Base-by-base conservation (phyloP, 2,797 vertebrate genomes). In the Acrocephalus scirpaceus region DNA sequence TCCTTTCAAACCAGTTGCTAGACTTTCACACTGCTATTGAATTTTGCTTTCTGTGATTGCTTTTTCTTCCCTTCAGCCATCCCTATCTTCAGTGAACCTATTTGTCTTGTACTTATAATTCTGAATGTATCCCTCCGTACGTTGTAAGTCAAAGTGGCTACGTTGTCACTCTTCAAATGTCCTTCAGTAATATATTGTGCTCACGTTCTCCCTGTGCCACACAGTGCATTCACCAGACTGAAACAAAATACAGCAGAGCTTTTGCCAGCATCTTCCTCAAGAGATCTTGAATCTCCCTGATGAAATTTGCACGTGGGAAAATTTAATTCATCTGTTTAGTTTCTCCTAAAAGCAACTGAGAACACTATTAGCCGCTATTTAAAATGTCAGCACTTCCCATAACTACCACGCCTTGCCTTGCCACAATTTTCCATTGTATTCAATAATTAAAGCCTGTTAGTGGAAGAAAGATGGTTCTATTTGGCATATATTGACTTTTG, bases 51-150 rank as follows among this genome's bases (percentile, higher is more conserved):
- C 78, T 90, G 19, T 92, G 69, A 83, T 90, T 2, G 9, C 56
- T 83, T 82, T 95, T 92, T 96, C 27, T 79, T 92, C 92, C 90
- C 87, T 94, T 92, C 51, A 90, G 84, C 81, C 36, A 72, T 88
- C 42, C 22, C 54, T 69, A 61, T 81, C 86, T 90, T 93, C 83
- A 79, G 42, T 80, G 92, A 94, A 50, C 82, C 80, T 86, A 72
- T 89, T 72, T 92, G 70, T 57, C 91, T 93, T 96, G 69, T 72
- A 93, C 48, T 95, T 96, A 77, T 11, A 93, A 83, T 95, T 97
- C 94, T 93, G 93, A 93, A 67, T 75, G 88, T 95, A 70, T 77
- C 84, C 54, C 58, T 85, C 56, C 93, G 42, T 87, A 93, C 80
- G 29, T 75, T 81, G 47, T 95, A 93, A 95, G 81, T 88, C 96